These are phyloP conservation scores for Amphibalanus amphitrite DNA, from an alignment of 1,140 invertebrate species.

Conservation along the genomic window DNA sequence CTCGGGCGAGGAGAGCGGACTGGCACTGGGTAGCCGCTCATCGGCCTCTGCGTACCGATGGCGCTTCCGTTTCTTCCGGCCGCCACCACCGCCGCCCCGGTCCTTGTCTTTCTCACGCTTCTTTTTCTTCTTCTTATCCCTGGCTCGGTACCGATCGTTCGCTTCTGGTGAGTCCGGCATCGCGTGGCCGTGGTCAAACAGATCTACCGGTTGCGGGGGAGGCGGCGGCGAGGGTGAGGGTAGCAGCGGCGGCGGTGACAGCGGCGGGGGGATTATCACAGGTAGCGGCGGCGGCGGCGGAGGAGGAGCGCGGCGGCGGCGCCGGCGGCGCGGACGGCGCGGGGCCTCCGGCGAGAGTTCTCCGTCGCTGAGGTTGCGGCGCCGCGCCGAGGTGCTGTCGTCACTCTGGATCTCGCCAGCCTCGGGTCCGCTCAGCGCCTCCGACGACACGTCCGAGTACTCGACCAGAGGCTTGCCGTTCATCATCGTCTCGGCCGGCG, in stretches of 20 bases:
- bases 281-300: neutral
- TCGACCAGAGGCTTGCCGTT: constrained; percentile 29
- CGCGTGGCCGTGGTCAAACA: neutral
- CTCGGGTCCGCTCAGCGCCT: constrained; percentile 69
- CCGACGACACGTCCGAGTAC: constrained; percentile 78
- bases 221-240: no score
- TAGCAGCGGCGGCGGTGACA: neutral
- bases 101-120: neutral
- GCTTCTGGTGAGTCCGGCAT: neutral
- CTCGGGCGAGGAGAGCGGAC: neutral
- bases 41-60: neutral
- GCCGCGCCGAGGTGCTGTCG: neutral
- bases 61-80: neutral
- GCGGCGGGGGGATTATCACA: no score
- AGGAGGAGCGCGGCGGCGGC: neutral
- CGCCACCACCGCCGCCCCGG: no score
- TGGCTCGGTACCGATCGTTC: neutral
- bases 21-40: neutral
- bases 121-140: neutral
- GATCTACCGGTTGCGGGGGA: no score
- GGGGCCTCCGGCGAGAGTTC: constrained; percentile 10
- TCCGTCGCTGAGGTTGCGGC: constrained; percentile 14
- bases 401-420: constrained; percentile 64
- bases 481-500: neutral
- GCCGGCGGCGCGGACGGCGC: constrained; percentile 12